Evolutionary conservation across 64 coral and sea anemone species (phyloP).

Genomic region (Montipora sp.): DNA sequence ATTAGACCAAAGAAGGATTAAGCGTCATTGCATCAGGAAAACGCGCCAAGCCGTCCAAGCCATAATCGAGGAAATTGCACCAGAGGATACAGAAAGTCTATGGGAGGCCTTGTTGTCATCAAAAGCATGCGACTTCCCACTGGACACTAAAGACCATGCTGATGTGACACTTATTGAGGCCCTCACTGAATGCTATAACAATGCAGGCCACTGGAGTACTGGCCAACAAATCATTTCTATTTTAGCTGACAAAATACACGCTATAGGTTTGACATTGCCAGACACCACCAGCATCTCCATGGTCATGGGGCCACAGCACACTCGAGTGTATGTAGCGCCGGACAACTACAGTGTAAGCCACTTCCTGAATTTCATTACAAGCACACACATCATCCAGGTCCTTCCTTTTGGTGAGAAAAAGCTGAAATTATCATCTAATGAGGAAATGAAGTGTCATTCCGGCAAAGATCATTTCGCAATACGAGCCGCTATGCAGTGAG

Average conservation of each 20-base stretch:
- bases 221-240: conserved; percentile 20
- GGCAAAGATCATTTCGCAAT: conserved; percentile 7
- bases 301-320: conserved; percentile 7
- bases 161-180: not conserved
- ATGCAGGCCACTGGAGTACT: conserved; percentile 29
- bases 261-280: conserved; percentile 23
- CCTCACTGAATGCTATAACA: conserved; percentile 13
- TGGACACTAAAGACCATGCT: conserved; percentile 11
- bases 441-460: not conserved
- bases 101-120: conserved; percentile 14
- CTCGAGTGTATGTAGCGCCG: not conserved
- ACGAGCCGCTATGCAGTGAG: conserved; percentile 24
- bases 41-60: conserved; percentile 37
- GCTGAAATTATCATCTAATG: conserved; percentile 18
- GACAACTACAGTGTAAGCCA: conserved; percentile 1
- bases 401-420: conserved; percentile 4
- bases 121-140: not conserved
- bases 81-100: conserved; percentile 17
- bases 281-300: conserved; percentile 24
- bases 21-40: conserved; percentile 12
- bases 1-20: conserved; percentile 30
- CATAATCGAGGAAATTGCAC: conserved; percentile 59
- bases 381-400: conserved; percentile 11
- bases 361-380: conserved; percentile 26
- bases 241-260: conserved; percentile 30